Conservation (phyloP, 35 echinoderm and acorn worm species). For the Heliocidaris tuberculata region DNA sequence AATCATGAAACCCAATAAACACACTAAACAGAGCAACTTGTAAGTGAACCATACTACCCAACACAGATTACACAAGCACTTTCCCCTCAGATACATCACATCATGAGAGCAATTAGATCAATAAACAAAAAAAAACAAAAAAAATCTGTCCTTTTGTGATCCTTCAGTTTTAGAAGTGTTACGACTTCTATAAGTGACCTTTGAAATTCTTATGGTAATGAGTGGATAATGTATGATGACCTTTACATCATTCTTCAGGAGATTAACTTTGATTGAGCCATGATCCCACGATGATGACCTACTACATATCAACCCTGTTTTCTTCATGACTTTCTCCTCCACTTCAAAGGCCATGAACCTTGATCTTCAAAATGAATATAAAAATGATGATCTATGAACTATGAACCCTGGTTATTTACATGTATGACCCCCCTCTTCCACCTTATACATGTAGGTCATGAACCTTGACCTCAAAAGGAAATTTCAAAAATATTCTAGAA, state of each 20-base stretch:
- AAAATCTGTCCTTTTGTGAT: too few species aligned
- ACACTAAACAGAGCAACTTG: neutral
- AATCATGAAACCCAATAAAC: neutral
- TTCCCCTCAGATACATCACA: neutral
- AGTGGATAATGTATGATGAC: too few species aligned
- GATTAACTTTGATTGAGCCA: neutral
- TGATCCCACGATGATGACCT: neutral
- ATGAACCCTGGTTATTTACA: neutral
- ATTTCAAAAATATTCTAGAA: neutral
- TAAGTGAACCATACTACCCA: neutral
- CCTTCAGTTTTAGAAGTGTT: too few species aligned
- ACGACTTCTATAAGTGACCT: neutral
- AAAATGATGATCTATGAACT: too few species aligned
- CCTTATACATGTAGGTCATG: neutral
- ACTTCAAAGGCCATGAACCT: neutral
- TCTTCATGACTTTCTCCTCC: neutral
- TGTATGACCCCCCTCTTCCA: neutral
- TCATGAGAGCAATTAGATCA: too few species aligned
- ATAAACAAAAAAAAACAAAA: too few species aligned
- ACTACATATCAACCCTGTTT: neutral
- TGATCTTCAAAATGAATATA: neutral
- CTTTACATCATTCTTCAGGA: neutral
- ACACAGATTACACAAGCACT: neutral
- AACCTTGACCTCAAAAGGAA: neutral
- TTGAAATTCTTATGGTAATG: neutral